A percentile compares a stretch with the other conserved stretches of the same genome.
phyloP scores from a whole-genome alignment of 2,888 invertebrate genomes.

The Ornithoptera alexandrae region DNA sequence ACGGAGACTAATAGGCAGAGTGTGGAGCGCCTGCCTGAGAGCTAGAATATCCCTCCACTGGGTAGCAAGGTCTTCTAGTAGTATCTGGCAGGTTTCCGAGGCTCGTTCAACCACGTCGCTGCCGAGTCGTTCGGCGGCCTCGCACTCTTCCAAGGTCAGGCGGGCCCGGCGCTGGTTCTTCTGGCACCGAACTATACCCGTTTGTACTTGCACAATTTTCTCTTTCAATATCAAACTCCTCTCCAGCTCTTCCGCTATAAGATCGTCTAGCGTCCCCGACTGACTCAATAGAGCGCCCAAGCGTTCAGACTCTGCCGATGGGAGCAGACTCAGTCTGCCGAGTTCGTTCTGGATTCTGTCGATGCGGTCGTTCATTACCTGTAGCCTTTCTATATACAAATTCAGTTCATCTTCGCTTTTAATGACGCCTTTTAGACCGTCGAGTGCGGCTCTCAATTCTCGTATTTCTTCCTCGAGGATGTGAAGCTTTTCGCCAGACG shows the following conservation, averaged over 20 bases:
- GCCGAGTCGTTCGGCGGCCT: conserved; percentile 84
- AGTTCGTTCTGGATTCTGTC: conserved; percentile 89
- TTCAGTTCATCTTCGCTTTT: conserved; percentile 91
- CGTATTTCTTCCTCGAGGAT: conserved; percentile 88
- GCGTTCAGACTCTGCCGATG: conserved; percentile 87
- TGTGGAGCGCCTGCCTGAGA: conserved; percentile 87
- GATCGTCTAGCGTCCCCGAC: conserved; percentile 85
- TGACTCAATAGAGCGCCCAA: conserved; percentile 85
- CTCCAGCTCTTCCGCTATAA: conserved; percentile 88
- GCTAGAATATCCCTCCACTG: conserved; percentile 90
- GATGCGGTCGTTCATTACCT: conserved; percentile 87
- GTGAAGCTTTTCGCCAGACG: conserved; percentile 86
- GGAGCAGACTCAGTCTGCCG: conserved; percentile 86
- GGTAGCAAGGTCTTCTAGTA: conserved; percentile 83
- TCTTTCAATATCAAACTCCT: conserved; percentile 87
- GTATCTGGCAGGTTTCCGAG: conserved; percentile 84
- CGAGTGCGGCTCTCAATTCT: conserved; percentile 85
- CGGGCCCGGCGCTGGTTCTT: conserved; percentile 84
- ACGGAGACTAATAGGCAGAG: conserved; percentile 86
- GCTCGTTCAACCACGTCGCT: conserved; percentile 89
- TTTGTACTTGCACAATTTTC: conserved; percentile 85
- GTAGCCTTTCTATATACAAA: conserved; percentile 88
- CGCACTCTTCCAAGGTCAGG: conserved; percentile 85
- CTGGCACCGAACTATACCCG: conserved; percentile 84
- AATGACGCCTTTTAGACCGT: conserved; percentile 87